Conservation (phyloP, 2,888 invertebrate species). For the Polydrusus cervinus region DNA sequence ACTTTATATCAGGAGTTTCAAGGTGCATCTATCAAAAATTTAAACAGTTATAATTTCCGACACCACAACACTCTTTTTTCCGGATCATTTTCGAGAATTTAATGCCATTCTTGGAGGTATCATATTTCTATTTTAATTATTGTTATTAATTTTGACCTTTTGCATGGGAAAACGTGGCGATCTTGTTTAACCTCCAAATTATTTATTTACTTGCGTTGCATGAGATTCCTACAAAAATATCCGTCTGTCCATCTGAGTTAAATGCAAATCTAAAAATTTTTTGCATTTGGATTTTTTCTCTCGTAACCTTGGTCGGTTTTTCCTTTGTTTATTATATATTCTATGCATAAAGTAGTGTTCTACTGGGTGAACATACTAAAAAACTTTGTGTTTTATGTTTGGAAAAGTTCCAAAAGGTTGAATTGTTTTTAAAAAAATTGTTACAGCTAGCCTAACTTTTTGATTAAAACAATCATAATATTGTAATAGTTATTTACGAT, state of each 20-base stretch:
- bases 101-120: slow-evolving; percentile 39
- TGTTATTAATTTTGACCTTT: slow-evolving; percentile 52
- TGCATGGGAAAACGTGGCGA: slow-evolving; percentile 28
- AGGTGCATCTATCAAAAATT: slow-evolving; percentile 40
- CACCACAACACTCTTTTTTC: slow-evolving; percentile 29
- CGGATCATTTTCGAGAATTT: slow-evolving; percentile 30
- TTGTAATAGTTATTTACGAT: too few relatives aligned
- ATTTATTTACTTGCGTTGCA: slow-evolving; percentile 42
- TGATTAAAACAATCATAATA: too few relatives aligned
- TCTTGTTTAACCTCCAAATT: slow-evolving; percentile 39
- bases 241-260: slow-evolving; percentile 33
- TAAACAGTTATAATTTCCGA: slow-evolving; percentile 37
- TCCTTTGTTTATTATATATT: slow-evolving; percentile 32
- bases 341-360: neutral
- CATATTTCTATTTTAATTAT: slow-evolving; percentile 49
- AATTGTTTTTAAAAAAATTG: too few relatives aligned
- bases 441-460: too few relatives aligned
- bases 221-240: slow-evolving; percentile 38
- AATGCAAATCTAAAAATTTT: slow-evolving; percentile 32
- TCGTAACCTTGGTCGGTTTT: slow-evolving; percentile 31
- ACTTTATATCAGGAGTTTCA: slow-evolving; percentile 39
- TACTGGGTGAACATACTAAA: slow-evolving; percentile 22
- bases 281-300: slow-evolving; percentile 31
- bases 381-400: neutral
- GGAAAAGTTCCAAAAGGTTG: too few relatives aligned